Evolutionary conservation across 1,140 invertebrate species (phyloP).

Genomic region (Chelonus insularis): DNA sequence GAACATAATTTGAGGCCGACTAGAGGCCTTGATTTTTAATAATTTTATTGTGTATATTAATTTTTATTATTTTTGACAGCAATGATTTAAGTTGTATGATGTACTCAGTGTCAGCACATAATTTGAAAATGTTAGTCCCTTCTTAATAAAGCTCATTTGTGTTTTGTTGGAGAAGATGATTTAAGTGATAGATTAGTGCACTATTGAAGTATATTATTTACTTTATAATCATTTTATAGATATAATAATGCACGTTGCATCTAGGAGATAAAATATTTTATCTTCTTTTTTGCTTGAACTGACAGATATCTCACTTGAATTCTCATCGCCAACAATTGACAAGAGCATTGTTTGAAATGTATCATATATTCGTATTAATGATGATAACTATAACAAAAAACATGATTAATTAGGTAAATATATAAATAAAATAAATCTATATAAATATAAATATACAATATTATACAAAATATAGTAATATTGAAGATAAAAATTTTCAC

Average conservation of each 20-base stretch:
- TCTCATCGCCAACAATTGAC: slow-evolving; percentile 48
- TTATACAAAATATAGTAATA: slow-evolving; percentile 45
- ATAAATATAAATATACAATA: slow-evolving; percentile 35
- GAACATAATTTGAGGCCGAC: slow-evolving; percentile 2
- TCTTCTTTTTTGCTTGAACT: slow-evolving; percentile 24
- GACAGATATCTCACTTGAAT: slow-evolving; percentile 41
- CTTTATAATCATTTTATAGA: slow-evolving; percentile 3
- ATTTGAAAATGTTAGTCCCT: slow-evolving; percentile 55
- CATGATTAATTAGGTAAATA: slow-evolving; percentile 58
- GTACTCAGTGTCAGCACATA: slow-evolving; percentile 58
- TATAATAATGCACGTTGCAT: too few relatives aligned
- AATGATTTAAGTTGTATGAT: slow-evolving; percentile 54
- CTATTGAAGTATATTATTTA: slow-evolving; percentile 25
- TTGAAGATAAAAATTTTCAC: slow-evolving; percentile 33
- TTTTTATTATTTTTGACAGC: slow-evolving; percentile 49
- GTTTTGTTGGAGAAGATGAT: slow-evolving; percentile 51
- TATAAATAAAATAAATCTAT: slow-evolving; percentile 37
- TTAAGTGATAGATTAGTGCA: slow-evolving; percentile 43
- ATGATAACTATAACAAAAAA: slow-evolving; percentile 52
- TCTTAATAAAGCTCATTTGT: slow-evolving; percentile 53
- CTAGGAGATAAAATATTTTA: too few relatives aligned
- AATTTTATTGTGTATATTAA: slow-evolving; percentile 55
- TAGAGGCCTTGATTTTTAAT: slow-evolving; percentile 28
- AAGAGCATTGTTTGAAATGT: slow-evolving; percentile 60
- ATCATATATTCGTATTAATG: slow-evolving; percentile 60